Evolutionary conservation across 2,888 invertebrate species (phyloP), one percentile per base, ranked within the genome.

Genomic region (Polyommatus iphigenia): DNA sequence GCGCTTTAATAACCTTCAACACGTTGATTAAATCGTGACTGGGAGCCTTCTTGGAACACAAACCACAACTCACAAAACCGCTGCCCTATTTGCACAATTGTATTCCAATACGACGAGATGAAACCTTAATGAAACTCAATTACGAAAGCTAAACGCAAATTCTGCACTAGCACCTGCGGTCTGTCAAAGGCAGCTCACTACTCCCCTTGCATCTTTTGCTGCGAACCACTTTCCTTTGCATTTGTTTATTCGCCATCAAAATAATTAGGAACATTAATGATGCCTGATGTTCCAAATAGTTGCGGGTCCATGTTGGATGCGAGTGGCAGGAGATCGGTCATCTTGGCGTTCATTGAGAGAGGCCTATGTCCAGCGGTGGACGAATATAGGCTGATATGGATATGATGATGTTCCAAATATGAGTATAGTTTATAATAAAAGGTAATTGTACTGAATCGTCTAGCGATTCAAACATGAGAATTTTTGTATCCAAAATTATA

Each of bases 161-260:
- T 80, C 77, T 78, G 75, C 79, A 80, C 80, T 83, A 83, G 83
- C 81, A 83, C 86, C 86, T 87, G 87, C 80, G 86, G 86, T 87
- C 84, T 84, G 84, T 86, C 86, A 86, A 86, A 87, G 84, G 84
- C 82, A 84, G 85, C 85, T 54, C 50, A 29, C 36, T 24, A 36
- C 1, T 50, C 83, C 76, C 50, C 76, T 87, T 85, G 82, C 82
- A 81, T 82, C 84, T 79, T 67, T 67, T 67, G 67, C 24, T 57
- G 54, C 78, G 7, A 62, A 67, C 46, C 62, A 67, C 46, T 41
- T 36, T 76, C 62, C 36, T 62, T 32, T 62, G 36, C 41, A 24
- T 32, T 18, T 32, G n/a, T 76, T 54, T 54, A 6, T 18, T 18
- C 18, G 20, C 29, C 32, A 67, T 29, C 8, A 20, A 1, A 8